Percentiles rank a stretch among this genome's conserved stretches.
These are phyloP conservation scores for Diceros bicornis DNA, from an alignment of 2,797 vertebrate genomes.

Conservation along the genomic window DNA sequence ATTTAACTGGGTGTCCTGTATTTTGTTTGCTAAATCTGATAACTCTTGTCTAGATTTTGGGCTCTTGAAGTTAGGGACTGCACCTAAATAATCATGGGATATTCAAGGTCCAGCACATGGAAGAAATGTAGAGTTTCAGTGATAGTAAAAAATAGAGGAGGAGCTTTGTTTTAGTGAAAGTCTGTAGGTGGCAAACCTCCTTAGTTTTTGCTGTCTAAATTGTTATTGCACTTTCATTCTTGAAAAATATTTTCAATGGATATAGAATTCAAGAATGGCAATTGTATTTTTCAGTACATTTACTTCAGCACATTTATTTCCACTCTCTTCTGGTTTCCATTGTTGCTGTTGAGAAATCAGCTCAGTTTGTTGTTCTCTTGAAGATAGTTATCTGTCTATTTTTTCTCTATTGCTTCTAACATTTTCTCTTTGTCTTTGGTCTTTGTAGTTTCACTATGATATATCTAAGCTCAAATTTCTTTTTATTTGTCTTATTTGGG, in stretches of 20 bases:
- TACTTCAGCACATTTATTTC: neutral
- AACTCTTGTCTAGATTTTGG: neutral
- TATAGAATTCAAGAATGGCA: neutral
- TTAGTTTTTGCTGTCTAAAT: neutral
- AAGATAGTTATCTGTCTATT: neutral
- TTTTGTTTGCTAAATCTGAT: neutral
- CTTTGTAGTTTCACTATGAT: conserved; percentile 17
- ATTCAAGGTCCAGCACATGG: neutral
- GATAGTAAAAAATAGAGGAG: neutral
- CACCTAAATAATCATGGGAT: neutral
- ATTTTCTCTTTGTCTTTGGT: conserved; percentile 20
- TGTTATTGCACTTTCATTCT: neutral
- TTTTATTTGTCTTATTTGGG: neutral
- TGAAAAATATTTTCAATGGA: neutral
- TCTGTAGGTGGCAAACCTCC: neutral
- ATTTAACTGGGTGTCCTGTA: neutral
- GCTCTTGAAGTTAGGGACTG: neutral
- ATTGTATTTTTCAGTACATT: neutral
- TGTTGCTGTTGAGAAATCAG: neutral
- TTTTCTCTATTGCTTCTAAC: neutral
- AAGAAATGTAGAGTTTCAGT: neutral
- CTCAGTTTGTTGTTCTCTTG: neutral
- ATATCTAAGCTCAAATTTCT: neutral
- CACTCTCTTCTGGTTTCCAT: neutral
- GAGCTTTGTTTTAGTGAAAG: neutral